Conservation (phyloP, 2,888 invertebrate genomes). For the Coenonympha arcania region DNA sequence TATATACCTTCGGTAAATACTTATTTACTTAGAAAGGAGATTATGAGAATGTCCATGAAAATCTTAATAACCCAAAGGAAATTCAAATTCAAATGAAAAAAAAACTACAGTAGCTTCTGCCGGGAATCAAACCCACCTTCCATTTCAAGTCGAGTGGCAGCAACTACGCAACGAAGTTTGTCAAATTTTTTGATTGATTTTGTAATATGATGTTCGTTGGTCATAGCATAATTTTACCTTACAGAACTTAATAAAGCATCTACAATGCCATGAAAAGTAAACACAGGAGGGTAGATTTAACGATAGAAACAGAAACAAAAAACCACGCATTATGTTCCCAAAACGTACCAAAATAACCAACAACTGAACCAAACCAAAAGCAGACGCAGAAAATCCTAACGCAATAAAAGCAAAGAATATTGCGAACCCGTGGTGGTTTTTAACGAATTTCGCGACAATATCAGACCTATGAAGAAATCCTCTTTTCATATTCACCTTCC, state of each 20-base stretch:
- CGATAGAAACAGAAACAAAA: neutral
- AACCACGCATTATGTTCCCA: neutral
- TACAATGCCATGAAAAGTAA: neutral
- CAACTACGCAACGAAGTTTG: too few relatives aligned
- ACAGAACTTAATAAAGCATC: neutral
- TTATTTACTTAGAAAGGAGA: too few relatives aligned
- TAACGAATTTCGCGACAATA: constrained; percentile 46
- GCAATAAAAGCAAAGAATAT: constrained; percentile 29
- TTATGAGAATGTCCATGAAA: too few relatives aligned
- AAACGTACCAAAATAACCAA: neutral
- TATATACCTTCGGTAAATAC: too few relatives aligned
- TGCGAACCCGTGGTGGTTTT: constrained; percentile 35
- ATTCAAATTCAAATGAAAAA: too few relatives aligned
- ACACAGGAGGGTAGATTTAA: neutral
- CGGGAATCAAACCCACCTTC: too few relatives aligned
- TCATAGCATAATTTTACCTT: neutral
- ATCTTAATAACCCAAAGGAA: too few relatives aligned
- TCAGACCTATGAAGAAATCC: constrained; percentile 43
- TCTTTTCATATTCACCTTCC: constrained; percentile 59
- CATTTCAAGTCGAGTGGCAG: too few relatives aligned
- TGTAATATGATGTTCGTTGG: too few relatives aligned
- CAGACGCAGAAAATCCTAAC: neutral
- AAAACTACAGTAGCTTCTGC: too few relatives aligned
- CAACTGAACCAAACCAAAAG: neutral
- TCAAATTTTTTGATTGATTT: too few relatives aligned